Evolutionary conservation across 2,797 vertebrate genomes (phyloP), one percentile per base, ranked within the genome.

Genomic region (Aulostomus chinensis): DNA sequence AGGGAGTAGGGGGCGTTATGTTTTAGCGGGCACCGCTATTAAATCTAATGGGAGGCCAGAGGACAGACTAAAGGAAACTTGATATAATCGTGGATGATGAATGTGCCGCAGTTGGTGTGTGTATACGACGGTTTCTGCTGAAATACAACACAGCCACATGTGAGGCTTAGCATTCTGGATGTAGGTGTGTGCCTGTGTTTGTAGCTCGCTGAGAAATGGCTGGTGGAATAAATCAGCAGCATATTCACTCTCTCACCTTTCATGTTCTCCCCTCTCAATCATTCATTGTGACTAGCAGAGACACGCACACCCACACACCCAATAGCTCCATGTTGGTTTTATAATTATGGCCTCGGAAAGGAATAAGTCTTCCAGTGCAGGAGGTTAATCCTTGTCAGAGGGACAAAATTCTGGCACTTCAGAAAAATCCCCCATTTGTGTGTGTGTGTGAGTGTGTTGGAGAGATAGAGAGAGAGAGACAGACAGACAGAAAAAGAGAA

Each of bases 141-240:
- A 22, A 17, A 17, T 43, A 42, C 25, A 65, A 65, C 35, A 55
- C 31, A 43, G 31, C 36, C 45, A 41, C 53, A 18, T 58, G 59
- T 70, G 60, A 65, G 53, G 41, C 57, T 63, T 42, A 25, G 15
- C 4, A 26, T 50, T 41, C 49, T 57, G 35, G 9, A 13, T 26
- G 46, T 35, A 47, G 43, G 40, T 45, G 37, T 52, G 29, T 46
- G 14, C 21, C 24, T 5, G 33, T 34, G 15, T 38, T 38, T 30
- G 29, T 9, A 8, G 28, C 31, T 53, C 34, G 17, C 10, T 69
- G 63, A 78, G 21, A 54, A 80, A 72, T 24, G 30, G 43, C 18
- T 2, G 5, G 41, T 25, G 58, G 20, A 64, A 77, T 78, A 77
- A 82, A 82, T 86, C 54, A 72, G 37, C 32, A 41, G 24, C 31